Evolutionary conservation across 2,113 vertebrate species (phyloP).

Genomic region (Eulacestoma nigropectus): DNA sequence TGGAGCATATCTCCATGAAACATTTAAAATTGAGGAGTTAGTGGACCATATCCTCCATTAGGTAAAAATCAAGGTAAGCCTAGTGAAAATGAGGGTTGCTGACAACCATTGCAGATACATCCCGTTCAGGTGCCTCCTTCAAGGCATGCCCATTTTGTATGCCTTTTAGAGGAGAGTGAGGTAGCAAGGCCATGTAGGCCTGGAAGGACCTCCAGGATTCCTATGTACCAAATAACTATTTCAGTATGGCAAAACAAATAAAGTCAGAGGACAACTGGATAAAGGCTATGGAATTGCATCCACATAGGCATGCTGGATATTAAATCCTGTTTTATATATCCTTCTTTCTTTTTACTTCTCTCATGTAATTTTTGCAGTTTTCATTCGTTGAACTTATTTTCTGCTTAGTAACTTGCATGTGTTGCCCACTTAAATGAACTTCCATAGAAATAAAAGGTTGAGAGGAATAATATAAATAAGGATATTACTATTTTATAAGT

Average conservation of each 20-base stretch:
- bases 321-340: neutral
- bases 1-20: neutral
- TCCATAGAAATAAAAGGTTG: neutral
- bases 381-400: neutral
- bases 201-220: neutral
- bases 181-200: neutral
- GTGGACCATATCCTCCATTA: neutral
- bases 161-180: neutral
- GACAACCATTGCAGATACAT: neutral
- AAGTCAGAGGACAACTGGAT: neutral
- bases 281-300: neutral
- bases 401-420: neutral
- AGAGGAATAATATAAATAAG: neutral
- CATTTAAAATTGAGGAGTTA: neutral
- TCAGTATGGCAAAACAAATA: neutral
- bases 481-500: neutral
- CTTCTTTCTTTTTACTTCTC: neutral
- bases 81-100: neutral
- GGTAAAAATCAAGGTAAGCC: neutral
- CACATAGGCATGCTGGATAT: neutral
- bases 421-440: neutral
- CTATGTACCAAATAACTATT: neutral
- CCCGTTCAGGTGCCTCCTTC: neutral
- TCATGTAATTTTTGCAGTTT: neutral
- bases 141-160: neutral